Percentiles rank a stretch among this genome's conserved stretches.
These are phyloP conservation scores for Lasioglossum malachurum DNA, from an alignment of 2,888 invertebrate species.

Conservation along the genomic window DNA sequence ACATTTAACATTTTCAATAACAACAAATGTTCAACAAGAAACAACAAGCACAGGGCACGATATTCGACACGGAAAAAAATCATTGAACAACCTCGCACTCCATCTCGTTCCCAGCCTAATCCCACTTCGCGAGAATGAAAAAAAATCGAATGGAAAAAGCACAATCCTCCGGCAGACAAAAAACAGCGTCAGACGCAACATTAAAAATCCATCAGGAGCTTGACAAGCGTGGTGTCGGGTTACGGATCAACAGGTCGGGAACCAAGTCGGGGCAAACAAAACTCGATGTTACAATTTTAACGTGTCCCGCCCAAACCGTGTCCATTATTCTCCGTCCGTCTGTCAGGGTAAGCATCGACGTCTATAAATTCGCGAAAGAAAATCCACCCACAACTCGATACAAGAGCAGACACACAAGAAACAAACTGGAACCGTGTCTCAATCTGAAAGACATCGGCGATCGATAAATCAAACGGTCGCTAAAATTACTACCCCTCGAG, in stretches of 20 bases:
- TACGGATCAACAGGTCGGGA: constrained; percentile 31
- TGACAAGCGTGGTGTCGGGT: constrained; percentile 26
- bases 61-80: background rate
- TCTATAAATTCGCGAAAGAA: constrained; percentile 3
- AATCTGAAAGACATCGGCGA: background rate
- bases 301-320: constrained; percentile 1
- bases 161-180: background rate
- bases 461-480: constrained; percentile 2
- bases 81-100: background rate
- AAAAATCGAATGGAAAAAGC: background rate
- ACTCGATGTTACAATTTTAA: constrained; percentile 36
- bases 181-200: constrained; percentile 13
- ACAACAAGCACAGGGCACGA: background rate
- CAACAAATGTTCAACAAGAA: background rate
- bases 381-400: background rate
- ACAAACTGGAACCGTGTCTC: background rate
- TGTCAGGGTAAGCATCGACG: background rate
- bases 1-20: too few species aligned
- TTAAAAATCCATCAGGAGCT: constrained; percentile 23
- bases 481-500: background rate
- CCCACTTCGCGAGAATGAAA: background rate
- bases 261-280: constrained; percentile 12
- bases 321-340: constrained; percentile 15
- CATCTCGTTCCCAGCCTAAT: background rate
- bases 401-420: background rate